Evolutionary conservation across 2,888 invertebrate genomes (phyloP), one percentile per base, ranked within the genome.

Genomic region (Thumatha senex): DNA sequence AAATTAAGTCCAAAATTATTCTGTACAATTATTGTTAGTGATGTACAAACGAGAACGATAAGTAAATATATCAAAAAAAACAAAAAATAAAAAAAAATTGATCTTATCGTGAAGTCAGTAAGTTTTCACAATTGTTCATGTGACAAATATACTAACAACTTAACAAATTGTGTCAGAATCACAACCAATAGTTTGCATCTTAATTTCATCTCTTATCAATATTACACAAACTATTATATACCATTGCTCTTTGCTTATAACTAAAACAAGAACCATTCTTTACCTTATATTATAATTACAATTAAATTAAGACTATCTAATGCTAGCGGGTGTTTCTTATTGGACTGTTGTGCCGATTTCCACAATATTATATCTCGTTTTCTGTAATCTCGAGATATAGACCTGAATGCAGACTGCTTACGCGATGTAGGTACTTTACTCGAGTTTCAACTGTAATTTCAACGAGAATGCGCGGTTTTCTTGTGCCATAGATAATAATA

Each of bases 11-110:
- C 89, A 88, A 90, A 91, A 91, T 87, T 90, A 89, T 84, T 90
- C 90, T 91, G 91, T 91, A 91, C 91, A 91, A 82, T 86, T 88
- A 91, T 90, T 91, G 91, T 90, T 90, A 90, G 89, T 84, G 91
- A 90, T 91, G 89, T 90, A 90, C 89, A 89, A 91, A 91, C 86
- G 87, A 89, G 88, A 89, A 89, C 86, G 84, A 86, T 79, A 82
- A 82, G 84, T 87, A 89, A 90, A 89, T 86, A 82, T 80, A 82
- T 78, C 71, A 69, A 84, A 84, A 86, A 82, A 76, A 68, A 76
- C 79, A 79, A 78, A 76, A 79, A 76, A 70, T 74, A 75, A 79
- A 76, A 75, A 73, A 81, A 84, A 85, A 82, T 73, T 80, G 83
- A 70, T 79, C 87, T 82, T 87, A 89, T 76, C 67, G 70, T 82